Conservation (phyloP, 1,140 invertebrate species). For the Prorops nasuta region DNA sequence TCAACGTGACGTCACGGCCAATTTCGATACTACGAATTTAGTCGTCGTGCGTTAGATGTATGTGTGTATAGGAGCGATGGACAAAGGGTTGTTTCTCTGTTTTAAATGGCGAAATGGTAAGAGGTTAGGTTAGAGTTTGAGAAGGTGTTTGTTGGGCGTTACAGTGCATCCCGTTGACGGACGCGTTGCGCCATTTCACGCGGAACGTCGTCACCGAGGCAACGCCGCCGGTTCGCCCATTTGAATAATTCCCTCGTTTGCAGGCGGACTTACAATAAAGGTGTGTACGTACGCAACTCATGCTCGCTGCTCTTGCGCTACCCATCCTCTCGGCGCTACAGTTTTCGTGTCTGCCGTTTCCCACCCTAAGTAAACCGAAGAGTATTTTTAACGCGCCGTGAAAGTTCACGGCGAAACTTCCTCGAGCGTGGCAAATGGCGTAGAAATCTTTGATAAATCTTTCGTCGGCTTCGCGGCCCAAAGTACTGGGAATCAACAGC, state of each 20-base stretch:
- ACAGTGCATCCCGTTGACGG: no score
- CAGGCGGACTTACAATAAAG: slow-evolving; percentile 39
- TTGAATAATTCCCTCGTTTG: slow-evolving; percentile 52
- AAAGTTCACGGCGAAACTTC: slow-evolving; percentile 12
- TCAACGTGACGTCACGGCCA: not conserved
- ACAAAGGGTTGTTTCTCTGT: not conserved
- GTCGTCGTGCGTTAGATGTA: no score
- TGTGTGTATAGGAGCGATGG: no score
- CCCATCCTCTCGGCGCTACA: slow-evolving; percentile 19
- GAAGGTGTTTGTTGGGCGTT: no score
- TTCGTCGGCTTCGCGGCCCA: no score
- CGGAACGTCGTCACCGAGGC: slow-evolving; percentile 31
- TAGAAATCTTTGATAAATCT: no score
- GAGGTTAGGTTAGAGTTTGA: no score
- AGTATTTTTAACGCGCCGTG: slow-evolving; percentile 21
- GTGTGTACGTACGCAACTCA: slow-evolving; percentile 27
- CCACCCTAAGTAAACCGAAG: no score
- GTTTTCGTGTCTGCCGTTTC: slow-evolving; percentile 17
- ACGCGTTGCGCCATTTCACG: no score
- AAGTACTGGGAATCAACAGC: no score
- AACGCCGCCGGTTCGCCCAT: slow-evolving; percentile 32
- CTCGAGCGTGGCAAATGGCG: slow-evolving; percentile 19
- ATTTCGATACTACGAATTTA: no score
- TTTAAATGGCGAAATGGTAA: not conserved
- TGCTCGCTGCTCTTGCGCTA: slow-evolving; percentile 37